Percentiles rank a stretch among this genome's conserved stretches.
These are phyloP conservation scores for Monochamus alternatus DNA, from an alignment of 2,888 invertebrate genomes.

Conservation along the genomic window DNA sequence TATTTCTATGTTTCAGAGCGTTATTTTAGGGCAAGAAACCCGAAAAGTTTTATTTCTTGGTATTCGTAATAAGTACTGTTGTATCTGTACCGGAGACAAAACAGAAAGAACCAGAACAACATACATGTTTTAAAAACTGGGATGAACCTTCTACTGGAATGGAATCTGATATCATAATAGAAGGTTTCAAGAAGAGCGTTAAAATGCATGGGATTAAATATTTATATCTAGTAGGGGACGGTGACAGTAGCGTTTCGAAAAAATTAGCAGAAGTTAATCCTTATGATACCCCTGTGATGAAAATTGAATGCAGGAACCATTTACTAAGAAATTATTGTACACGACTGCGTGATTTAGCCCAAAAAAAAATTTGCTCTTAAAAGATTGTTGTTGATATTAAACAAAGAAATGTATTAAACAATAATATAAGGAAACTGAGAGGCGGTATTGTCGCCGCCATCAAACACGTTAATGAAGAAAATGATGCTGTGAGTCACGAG, in stretches of 20 bases:
- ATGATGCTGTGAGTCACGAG: neutral
- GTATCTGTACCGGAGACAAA: neutral
- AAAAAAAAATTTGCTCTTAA: neutral
- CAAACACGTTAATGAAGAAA: neutral
- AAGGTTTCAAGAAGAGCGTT: slow-evolving; percentile 44
- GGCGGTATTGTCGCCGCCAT: neutral
- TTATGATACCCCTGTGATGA: slow-evolving; percentile 16
- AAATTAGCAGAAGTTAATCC: slow-evolving; percentile 11
- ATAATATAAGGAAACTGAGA: neutral
- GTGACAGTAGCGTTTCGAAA: slow-evolving; percentile 23
- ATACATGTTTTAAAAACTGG: slow-evolving; percentile 46
- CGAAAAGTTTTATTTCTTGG: slow-evolving; percentile 4
- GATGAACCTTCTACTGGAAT: slow-evolving; percentile 40
- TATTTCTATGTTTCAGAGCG: neutral
- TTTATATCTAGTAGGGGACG: slow-evolving; percentile 2
- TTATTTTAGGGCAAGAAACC: neutral
- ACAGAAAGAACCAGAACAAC: neutral
- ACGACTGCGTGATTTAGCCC: neutral
- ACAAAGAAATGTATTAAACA: neutral
- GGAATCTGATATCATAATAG: slow-evolving; percentile 50
- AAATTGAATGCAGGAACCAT: slow-evolving; percentile 25
- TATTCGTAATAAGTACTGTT: slow-evolving; percentile 3
- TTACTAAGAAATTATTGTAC: slow-evolving; percentile 21
- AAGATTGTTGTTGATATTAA: neutral
- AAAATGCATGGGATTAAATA: slow-evolving; percentile 36